phyloP scores from a whole-genome alignment of 2,888 invertebrate species.

The Camponotus fellah region DNA sequence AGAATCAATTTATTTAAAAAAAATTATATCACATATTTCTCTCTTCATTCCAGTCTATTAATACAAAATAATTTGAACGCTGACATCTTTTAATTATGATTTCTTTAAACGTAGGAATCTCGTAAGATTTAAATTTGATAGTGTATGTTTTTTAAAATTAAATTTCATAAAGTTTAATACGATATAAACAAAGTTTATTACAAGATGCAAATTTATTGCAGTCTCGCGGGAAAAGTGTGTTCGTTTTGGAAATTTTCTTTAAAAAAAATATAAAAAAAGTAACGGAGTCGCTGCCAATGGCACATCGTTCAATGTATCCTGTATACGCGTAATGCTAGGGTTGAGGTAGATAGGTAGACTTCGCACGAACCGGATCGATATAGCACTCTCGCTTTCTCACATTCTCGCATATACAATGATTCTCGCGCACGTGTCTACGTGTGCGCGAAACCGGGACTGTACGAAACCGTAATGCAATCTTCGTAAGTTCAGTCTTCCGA shows the following conservation, averaged over 20 bases:
- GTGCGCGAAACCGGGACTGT: neutral
- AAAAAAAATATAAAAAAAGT: slow-evolving; percentile 40
- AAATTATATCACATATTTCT: neutral
- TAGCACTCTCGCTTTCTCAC: slow-evolving; percentile 80
- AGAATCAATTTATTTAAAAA: slow-evolving; percentile 13
- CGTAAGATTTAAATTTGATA: neutral
- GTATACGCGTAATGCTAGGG: slow-evolving; percentile 41
- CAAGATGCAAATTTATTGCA: neutral
- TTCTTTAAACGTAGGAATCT: neutral
- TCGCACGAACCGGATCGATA: slow-evolving; percentile 77
- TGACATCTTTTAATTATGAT: neutral
- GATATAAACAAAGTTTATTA: too few species aligned
- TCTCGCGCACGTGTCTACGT: slow-evolving; percentile 45
- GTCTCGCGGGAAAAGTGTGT: neutral
- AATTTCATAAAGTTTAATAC: neutral
- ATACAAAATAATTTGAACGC: neutral
- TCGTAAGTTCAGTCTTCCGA: slow-evolving; percentile 22
- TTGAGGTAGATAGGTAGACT: slow-evolving; percentile 77
- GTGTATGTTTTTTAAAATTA: neutral
- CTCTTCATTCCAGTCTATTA: neutral
- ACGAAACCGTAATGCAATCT: neutral
- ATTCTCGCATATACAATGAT: slow-evolving; percentile 66
- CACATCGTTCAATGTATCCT: slow-evolving; percentile 3
- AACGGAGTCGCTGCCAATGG: slow-evolving; percentile 54
- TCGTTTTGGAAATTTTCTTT: slow-evolving; percentile 32